Conservation (phyloP, 2,113 vertebrate species). For the Narcine bancroftii region DNA sequence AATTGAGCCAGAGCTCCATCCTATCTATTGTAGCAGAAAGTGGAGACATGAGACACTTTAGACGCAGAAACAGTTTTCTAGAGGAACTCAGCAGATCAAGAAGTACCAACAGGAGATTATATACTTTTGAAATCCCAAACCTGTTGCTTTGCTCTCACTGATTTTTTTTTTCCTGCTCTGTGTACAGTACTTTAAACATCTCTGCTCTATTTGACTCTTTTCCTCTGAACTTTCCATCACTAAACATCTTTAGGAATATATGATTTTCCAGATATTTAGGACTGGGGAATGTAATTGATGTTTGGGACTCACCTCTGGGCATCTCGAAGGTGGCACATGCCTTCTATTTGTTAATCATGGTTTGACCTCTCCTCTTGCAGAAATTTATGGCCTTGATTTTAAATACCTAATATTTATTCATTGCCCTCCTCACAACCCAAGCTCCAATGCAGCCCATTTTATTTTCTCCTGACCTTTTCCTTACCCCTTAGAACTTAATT, state of each 20-base stretch:
- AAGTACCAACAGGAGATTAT: too few species aligned
- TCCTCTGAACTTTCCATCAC: not conserved
- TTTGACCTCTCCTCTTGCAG: not conserved
- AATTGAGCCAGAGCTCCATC: too few species aligned
- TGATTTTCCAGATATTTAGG: not conserved
- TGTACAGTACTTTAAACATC: too few species aligned
- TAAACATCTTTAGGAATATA: not conserved
- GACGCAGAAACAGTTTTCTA: too few species aligned
- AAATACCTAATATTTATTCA: not conserved
- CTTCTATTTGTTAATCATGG: not conserved
- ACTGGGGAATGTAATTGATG: too few species aligned
- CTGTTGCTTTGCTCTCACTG: too few species aligned
- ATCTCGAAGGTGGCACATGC: not conserved
- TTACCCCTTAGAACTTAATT: slow-evolving; percentile 26
- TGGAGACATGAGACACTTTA: too few species aligned
- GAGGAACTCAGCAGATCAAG: too few species aligned
- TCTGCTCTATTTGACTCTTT: not conserved
- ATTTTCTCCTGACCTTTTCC: slow-evolving; percentile 2
- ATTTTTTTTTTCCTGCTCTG: too few species aligned
- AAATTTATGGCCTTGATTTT: not conserved
- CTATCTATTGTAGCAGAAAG: too few species aligned
- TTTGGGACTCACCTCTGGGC: not conserved
- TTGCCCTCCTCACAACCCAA: not conserved
- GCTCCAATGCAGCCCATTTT: slow-evolving; percentile 13
- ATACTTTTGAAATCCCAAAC: too few species aligned